These are phyloP conservation scores for Euphydryas editha DNA, from an alignment of 2,888 invertebrate species.

Conservation along the genomic window DNA sequence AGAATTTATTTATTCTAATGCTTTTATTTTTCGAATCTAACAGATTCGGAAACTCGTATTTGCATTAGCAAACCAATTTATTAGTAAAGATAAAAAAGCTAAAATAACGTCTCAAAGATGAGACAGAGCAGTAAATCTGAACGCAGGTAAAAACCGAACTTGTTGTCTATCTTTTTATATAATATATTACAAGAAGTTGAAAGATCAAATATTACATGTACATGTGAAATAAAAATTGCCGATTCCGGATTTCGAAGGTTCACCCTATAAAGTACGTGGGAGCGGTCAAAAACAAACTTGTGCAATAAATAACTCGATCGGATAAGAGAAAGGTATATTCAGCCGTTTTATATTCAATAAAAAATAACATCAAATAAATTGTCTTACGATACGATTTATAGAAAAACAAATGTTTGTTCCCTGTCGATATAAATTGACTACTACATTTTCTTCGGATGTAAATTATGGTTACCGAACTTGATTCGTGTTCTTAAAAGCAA, in stretches of 20 bases:
- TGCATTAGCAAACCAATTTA: too few relatives aligned
- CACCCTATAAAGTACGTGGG: conserved; percentile 82
- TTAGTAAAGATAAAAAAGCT: too few relatives aligned
- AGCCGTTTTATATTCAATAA: conserved; percentile 81
- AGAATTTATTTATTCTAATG: too few relatives aligned
- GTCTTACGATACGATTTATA: conserved; percentile 69
- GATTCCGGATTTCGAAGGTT: conserved; percentile 80
- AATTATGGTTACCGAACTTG: too few relatives aligned
- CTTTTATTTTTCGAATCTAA: too few relatives aligned
- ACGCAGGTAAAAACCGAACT: too few relatives aligned
- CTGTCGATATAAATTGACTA: not conserved
- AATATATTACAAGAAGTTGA: not conserved
- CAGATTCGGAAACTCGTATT: too few relatives aligned
- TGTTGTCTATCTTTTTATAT: too few relatives aligned
- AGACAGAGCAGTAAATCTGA: too few relatives aligned
- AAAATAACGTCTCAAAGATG: too few relatives aligned
- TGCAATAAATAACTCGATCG: conserved; percentile 81
- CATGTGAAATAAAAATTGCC: conserved; percentile 80
- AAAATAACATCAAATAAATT: conserved; percentile 78
- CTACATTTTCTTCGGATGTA: not conserved
- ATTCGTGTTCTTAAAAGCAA: too few relatives aligned
- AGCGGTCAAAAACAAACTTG: conserved; percentile 83
- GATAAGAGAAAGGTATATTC: conserved; percentile 79
- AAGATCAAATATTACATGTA: conserved; percentile 24
- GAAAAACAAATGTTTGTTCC: conserved; percentile 21